Evolutionary conservation across 2,797 vertebrate species (phyloP), one percentile per base, ranked within the genome.

Genomic region (Okamejei kenojei): DNA sequence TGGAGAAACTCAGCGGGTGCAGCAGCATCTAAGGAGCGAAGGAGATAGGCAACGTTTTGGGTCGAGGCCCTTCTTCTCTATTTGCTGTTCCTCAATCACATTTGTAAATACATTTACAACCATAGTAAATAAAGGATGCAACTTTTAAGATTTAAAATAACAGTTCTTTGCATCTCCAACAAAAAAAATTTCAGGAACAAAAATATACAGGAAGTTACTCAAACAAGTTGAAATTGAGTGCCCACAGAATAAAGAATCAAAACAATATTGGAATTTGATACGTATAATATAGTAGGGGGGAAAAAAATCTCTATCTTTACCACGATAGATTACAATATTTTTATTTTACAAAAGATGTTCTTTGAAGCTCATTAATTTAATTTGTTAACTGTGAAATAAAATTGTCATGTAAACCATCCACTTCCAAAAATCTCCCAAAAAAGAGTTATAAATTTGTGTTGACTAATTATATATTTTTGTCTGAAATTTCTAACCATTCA

Each of bases 301-400:
- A 92, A 54, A 23, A 38, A 23, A 92, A 58, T 92, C 35, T 92
- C 10, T 92, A 58, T 8, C 84, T 88, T 88, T 92, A 76, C 19
- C 23, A 74, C 76, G 90, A 92, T 92, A 74, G 29, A 91, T 73
- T 73, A 90, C 38, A 92, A 73, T 58, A 92, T 45, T 74, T 73
- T 74, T 45, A 38, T 29, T 74, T 23, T 76, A 35, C 90, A 76
- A 76, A 29, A 68, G 35, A 26, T 91, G 74, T 73, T 74, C 38
- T 91, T 90, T 73, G 35, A 91, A 74, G 38, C 6, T 71, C 7
- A 45, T 19, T 74, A 21, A 54, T 73, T 91, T 74, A 23, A n/a
- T 92, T 74, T n/a, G 11, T 23, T n/a, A 38, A 26, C 26, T 76
- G 73, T 92, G 10, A 92, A 58, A 29, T 5, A 92, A 54, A 58